phyloP scores from a whole-genome alignment of 2,888 invertebrate genomes.

The Lepidocyrtinus sp. region DNA sequence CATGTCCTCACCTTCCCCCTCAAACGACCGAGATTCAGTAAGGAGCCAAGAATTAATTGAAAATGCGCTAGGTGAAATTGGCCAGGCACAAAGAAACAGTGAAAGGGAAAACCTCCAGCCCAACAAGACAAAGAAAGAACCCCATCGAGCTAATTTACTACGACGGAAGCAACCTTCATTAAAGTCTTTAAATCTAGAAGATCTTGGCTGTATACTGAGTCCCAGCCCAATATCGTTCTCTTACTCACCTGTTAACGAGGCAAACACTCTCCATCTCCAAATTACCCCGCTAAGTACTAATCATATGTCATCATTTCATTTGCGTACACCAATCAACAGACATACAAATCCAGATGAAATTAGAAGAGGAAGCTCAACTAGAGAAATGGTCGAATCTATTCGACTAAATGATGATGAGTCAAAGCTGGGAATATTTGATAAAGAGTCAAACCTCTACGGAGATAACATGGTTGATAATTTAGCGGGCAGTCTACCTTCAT shows the following conservation, averaged over 20 bases:
- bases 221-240: not conserved
- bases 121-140: not conserved
- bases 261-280: slow-evolving; percentile 20
- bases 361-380: not conserved
- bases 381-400: not conserved
- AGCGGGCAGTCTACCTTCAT: slow-evolving; percentile 15
- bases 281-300: no score
- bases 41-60: slow-evolving; percentile 31
- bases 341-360: not conserved
- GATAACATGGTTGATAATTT: slow-evolving; percentile 8
- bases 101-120: not conserved
- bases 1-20: not conserved
- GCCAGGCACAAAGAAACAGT: not conserved
- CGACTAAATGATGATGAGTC: not conserved
- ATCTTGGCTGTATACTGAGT: slow-evolving; percentile 22
- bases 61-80: slow-evolving; percentile 16
- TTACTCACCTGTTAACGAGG: not conserved
- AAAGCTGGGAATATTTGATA: not conserved
- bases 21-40: not conserved
- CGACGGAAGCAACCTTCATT: slow-evolving; percentile 10
- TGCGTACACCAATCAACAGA: slow-evolving; percentile 9
- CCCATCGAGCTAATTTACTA: slow-evolving; percentile 23
- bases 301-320: slow-evolving; percentile 17
- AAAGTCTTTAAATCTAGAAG: slow-evolving; percentile 24
- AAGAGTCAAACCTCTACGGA: not conserved